Base-by-base conservation (phyloP, 2,888 invertebrate genomes). In the Cacoxenus indagator region DNA sequence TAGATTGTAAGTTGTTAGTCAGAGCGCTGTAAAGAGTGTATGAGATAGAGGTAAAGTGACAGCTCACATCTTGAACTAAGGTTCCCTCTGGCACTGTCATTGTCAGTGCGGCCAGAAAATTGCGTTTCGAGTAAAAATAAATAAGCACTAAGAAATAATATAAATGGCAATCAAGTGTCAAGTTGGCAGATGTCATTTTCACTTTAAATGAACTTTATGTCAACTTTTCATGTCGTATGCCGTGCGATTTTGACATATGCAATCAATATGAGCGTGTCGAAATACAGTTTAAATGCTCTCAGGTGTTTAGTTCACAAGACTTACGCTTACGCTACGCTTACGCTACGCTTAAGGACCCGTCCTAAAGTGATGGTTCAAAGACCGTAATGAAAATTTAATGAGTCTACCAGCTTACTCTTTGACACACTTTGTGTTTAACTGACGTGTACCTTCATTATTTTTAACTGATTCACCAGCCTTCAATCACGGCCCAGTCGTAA, bases 181-280 rank as follows among this genome's bases (percentile, higher is more conserved):
- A 70, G 73, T 78, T 83, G 82, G 83, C 84, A 76, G 70, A 76
- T 75, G 82, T 78, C 84, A 81, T 73, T 76, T 75, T 78, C 71
- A 70, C 73, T 80, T 83, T 73, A 80, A 83, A 82, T 82, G 76
- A 82, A 83, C 80, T 80, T 70, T 67, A 75, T 75, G 76, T 75
- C 75, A 77, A 68, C 68, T 73, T 71, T 57, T 61, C 61, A 61
- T 61, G 43, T 61, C 61, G 43, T 61, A 24, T 17, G 27, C 14
- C 27, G 27, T 57, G 4, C n/a, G 46, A 11, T 11, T 57, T 26
- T 57, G 55, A 29, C 55, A 57, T 24, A 26, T 57, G 61, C 43
- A 61, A 61, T 43, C 61, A 43, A 61, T 43, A 22, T 45, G 17
- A 57, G 55, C 8, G 2, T 17, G 19, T 17, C 11, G 9, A 54